Conservation (phyloP, 2,888 invertebrate genomes). For the Dermolepida albohirtum region DNA sequence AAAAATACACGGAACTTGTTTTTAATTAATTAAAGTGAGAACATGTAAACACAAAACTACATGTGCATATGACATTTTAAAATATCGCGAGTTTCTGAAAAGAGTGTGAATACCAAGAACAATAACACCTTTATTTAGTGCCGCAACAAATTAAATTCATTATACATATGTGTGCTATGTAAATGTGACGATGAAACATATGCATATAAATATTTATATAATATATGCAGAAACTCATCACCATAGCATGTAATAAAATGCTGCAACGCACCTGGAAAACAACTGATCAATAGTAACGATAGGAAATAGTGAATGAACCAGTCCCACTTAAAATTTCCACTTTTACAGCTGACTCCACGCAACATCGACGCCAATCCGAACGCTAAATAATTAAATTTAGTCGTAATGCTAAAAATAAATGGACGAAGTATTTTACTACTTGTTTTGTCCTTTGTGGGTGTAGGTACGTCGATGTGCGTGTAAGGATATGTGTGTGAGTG, state of each 20-base stretch:
- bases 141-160: too few species aligned
- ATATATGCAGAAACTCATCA: conserved; percentile 17
- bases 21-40: too few species aligned
- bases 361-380: conserved; percentile 30
- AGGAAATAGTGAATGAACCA: conserved; percentile 35
- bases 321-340: conserved; percentile 15
- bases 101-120: too few species aligned
- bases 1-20: too few species aligned
- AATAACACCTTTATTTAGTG: too few species aligned
- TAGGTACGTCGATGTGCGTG: neutral
- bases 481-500: neutral
- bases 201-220: conserved; percentile 7
- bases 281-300: conserved; percentile 36
- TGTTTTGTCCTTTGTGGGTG: conserved; percentile 5
- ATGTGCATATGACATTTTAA: too few species aligned
- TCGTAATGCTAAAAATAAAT: conserved; percentile 30
- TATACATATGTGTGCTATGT: too few species aligned
- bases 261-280: conserved; percentile 12
- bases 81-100: too few species aligned
- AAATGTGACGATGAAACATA: too few species aligned
- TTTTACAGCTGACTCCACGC: conserved; percentile 28
- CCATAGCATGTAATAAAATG: conserved; percentile 28
- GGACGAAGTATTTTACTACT: conserved; percentile 16
- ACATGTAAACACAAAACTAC: too few species aligned
- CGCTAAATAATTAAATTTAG: conserved; percentile 34